Percentiles rank a stretch among this genome's conserved stretches.
Conservation (phyloP, 2,113 vertebrate genomes). For the Laterallus jamaicensis region DNA sequence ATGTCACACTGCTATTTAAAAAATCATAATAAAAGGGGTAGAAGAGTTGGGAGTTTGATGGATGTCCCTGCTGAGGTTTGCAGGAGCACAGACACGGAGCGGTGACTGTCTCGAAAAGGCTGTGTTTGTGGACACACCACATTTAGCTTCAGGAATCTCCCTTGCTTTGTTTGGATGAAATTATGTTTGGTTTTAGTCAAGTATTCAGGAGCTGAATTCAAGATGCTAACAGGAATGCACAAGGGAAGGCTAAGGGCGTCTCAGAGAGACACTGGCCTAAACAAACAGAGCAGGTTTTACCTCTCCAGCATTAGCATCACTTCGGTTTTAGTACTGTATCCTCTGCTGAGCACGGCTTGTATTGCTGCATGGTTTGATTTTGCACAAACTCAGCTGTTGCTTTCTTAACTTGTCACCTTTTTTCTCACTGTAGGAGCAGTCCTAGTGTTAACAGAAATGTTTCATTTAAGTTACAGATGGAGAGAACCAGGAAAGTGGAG, state of each 20-base stretch:
- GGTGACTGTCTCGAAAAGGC: not conserved
- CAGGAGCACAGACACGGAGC: not conserved
- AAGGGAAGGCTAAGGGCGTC: not conserved
- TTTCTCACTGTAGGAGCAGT: not conserved
- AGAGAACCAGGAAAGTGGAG: not conserved
- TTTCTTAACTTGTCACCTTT: not conserved
- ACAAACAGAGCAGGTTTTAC: not conserved
- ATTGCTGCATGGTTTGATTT: not conserved
- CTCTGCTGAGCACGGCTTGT: not conserved
- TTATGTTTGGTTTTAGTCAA: conserved; percentile 30
- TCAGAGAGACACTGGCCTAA: not conserved
- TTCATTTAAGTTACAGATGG: not conserved
- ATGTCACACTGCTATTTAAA: not conserved
- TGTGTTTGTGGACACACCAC: not conserved
- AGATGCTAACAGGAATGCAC: not conserved
- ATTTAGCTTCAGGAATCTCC: conserved; percentile 43
- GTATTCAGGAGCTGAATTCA: conserved; percentile 26
- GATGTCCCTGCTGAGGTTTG: not conserved
- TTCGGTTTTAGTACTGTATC: not conserved
- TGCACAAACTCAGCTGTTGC: not conserved
- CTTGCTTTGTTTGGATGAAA: conserved; percentile 57
- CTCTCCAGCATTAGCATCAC: not conserved
- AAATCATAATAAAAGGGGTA: not conserved
- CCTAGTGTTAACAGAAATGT: not conserved
- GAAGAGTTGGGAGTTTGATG: not conserved